phyloP scores from a whole-genome alignment of 1,140 invertebrate species.

The Orius laevigatus region DNA sequence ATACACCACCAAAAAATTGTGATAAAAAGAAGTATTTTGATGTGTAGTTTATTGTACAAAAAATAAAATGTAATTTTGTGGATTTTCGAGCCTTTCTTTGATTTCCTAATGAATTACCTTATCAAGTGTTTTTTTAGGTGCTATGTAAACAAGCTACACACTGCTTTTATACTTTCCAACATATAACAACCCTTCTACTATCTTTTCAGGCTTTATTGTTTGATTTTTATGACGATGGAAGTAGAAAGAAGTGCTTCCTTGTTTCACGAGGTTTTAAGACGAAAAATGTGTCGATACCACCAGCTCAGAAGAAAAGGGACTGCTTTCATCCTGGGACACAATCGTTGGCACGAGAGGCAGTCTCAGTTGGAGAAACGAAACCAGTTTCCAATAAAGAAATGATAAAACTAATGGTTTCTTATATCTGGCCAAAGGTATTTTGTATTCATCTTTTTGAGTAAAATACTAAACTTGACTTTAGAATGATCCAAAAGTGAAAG shows the following conservation, averaged over 20 bases:
- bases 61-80: slow-evolving; percentile 18
- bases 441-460: slow-evolving; percentile 14
- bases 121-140: no score
- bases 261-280: slow-evolving; percentile 1
- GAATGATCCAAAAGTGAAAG: slow-evolving; percentile 61
- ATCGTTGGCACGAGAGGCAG: slow-evolving; percentile 43
- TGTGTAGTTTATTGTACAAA: slow-evolving; percentile 3
- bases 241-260: not conserved
- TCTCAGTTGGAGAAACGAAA: slow-evolving; percentile 20
- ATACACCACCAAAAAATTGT: not conserved
- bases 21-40: slow-evolving; percentile 11
- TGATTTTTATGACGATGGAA: not conserved
- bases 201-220: slow-evolving; percentile 7
- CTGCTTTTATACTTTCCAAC: no score
- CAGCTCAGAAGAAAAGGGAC: slow-evolving; percentile 39
- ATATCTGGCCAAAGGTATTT: slow-evolving; percentile 83
- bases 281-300: not conserved
- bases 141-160: no score
- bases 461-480: slow-evolving; percentile 24
- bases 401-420: slow-evolving; percentile 69
- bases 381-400: slow-evolving; percentile 59
- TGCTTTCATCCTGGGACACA: slow-evolving; percentile 83
- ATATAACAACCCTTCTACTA: no score
- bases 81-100: no score
- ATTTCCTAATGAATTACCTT: no score